Percentiles rank a stretch among this genome's conserved stretches.
phyloP scores from a whole-genome alignment of 2,797 vertebrate genomes.

The Pristis pectinata region DNA sequence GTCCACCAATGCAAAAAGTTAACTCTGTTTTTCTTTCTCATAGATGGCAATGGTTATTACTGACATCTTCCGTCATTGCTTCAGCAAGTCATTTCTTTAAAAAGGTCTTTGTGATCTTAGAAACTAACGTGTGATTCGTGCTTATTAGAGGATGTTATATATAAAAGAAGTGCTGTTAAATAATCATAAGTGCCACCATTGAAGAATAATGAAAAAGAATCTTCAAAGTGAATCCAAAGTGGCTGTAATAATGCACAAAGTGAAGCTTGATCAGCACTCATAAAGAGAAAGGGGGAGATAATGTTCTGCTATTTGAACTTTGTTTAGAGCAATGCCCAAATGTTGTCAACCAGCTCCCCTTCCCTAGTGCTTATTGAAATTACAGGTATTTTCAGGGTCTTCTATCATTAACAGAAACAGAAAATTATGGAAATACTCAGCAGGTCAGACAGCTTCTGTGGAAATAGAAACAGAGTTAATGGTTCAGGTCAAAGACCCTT shows the following conservation, averaged over 20 bases:
- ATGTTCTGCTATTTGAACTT: not conserved
- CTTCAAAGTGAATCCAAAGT: not conserved
- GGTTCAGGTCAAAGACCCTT: no score
- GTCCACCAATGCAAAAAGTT: not conserved
- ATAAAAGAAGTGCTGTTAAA: no score
- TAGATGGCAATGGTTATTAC: no score
- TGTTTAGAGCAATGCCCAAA: not conserved
- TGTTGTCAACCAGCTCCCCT: not conserved
- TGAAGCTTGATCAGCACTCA: not conserved
- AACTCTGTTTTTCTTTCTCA: not conserved
- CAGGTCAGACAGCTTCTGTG: no score
- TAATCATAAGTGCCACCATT: no score
- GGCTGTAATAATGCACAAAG: no score
- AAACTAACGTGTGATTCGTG: no score
- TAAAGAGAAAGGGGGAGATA: not conserved
- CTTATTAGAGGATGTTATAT: no score
- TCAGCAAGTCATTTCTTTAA: not conserved
- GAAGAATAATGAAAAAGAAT: no score
- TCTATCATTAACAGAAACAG: no score
- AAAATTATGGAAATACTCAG: no score
- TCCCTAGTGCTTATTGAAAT: not conserved
- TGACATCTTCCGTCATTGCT: not conserved
- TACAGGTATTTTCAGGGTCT: not conserved
- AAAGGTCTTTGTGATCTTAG: not conserved
- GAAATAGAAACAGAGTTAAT: no score